Evolutionary conservation across 2,797 vertebrate species (phyloP).

Genomic region (Enteromius unitaeniatus): DNA sequence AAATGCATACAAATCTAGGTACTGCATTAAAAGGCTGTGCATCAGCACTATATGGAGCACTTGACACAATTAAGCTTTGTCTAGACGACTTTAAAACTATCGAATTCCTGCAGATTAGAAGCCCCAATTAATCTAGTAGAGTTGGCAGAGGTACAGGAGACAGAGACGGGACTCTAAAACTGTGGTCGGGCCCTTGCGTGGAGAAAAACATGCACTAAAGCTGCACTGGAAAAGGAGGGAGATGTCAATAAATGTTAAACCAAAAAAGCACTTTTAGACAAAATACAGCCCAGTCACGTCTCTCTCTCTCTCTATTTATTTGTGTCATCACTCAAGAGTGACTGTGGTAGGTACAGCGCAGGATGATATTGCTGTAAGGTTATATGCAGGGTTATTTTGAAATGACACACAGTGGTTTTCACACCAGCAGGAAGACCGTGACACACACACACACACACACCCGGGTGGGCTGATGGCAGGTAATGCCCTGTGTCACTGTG

Average conservation of each 20-base stretch:
- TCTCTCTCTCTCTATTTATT: conserved; percentile 41
- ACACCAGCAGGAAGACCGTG: conserved; percentile 17
- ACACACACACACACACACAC: not conserved
- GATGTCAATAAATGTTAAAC: conserved; percentile 53
- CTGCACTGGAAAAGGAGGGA: conserved; percentile 46
- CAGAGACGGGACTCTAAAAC: conserved; percentile 42
- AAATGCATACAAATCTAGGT: conserved; percentile 9
- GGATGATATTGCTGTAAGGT: conserved; percentile 30
- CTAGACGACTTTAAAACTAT: conserved; percentile 65
- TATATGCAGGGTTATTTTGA: conserved; percentile 33
- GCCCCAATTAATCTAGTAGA: conserved; percentile 60
- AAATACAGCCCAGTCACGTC: conserved; percentile 21
- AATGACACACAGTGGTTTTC: conserved; percentile 41
- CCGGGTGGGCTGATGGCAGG: conserved; percentile 22
- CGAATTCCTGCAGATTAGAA: conserved; percentile 63
- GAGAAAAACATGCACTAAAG: conserved; percentile 59
- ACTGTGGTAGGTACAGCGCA: conserved; percentile 29
- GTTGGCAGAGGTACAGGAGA: conserved; percentile 55
- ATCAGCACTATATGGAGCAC: conserved; percentile 16
- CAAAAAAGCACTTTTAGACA: conserved; percentile 33
- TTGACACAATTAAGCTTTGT: conserved; percentile 64
- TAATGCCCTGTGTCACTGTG: conserved; percentile 60
- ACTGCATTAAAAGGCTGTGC: not conserved
- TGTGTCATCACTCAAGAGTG: conserved; percentile 33
- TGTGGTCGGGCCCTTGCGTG: conserved; percentile 45